Evolutionary conservation across 2,888 invertebrate species (phyloP), one percentile per base, ranked within the genome.

Genomic region (Nyleta sp.): DNA sequence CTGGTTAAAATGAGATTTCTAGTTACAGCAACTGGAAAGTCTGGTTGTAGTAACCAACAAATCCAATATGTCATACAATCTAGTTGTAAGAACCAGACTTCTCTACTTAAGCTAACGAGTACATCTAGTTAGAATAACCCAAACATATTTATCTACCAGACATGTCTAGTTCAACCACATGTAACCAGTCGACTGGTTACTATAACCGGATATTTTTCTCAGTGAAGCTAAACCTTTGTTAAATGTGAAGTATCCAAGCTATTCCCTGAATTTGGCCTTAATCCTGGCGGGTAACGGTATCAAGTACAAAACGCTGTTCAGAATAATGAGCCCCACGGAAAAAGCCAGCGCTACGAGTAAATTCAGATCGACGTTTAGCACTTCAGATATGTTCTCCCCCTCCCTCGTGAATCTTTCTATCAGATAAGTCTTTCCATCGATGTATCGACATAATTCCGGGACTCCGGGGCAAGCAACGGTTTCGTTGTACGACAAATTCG

Each of bases 231-330:
- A n/a, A n/a, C n/a, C n/a, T n/a, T n/a, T n/a, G n/a, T n/a, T n/a
- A n/a, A n/a, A 8, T 18, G 7, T 28, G 2, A 48, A 24, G 8
- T 48, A 28, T 4, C n/a, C 2, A 3, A 31, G 33, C 91, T 90
- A 94, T 87, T 96, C 96, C 87, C 96, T 94, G 91, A 97, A 98
- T 91, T 98, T 98, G 78, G 95, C 95, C 86, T 96, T 96, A 11
- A 97, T 93, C 87, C 95, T 96, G 31, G 95, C 94, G 0, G 97
- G 97, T 83, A 97, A 91, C 0, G 97, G 97, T 83, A 97, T 93
- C 46, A 97, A 91, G 91, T 97, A 98, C 60, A 97, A 91, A 76
- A 98, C 93, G 89, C 97, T 94, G 88, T 97, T 97, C 4, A 97
- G 92, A 50, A 97, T 92, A 79, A 96, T 94, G 82, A 97, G 93